Evolutionary conservation across 1,140 invertebrate species (phyloP), one percentile per base, ranked within the genome.

Genomic region (Zaprionus ghesquierei): DNA sequence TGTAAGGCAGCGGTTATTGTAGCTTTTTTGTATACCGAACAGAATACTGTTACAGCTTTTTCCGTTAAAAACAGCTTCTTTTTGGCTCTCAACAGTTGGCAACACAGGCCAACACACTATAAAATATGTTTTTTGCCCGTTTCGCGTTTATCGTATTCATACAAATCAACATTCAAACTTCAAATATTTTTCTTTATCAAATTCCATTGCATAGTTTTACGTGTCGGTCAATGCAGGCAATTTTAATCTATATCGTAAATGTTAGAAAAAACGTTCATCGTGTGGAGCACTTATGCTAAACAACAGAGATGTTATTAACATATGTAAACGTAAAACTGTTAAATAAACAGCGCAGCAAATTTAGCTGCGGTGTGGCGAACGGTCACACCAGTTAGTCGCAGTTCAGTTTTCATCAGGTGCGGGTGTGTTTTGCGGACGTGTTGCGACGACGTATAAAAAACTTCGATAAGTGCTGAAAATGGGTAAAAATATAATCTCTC

Each of bases 401-500:
- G 51, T 74, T 74, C 33, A 55, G 18, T 69, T 69, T 63, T 73
- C 70, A 33, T 49, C 18, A 56, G 58, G 65, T 62, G 44, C 65
- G 71, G 65, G 44, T 22, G 59, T 53, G 44, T 69, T 69, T 69
- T 68, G 50, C 64, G 63, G 70, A 73, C 50, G 70, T 73, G 31
- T 69, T 55, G 49, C 50, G 70, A 73, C 56, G 55, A 73, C 70
- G 70, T 73, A 73, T 73, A 61, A 61, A 49, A 73, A 73, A 73
- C 63, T 68, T 73, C 70, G 63, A 69, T 68, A 73, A 69, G 64
- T 73, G 70, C 64, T 73, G 62, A 74, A 69, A 69, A 74, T 74
- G 71, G 59, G 71, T 69, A 74, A 69, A 69, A 74, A 71, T 70
- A 64, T 61, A 70, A 51, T 51, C 71, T 29, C 23, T 61, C 23